phyloP scores from a whole-genome alignment of 1,140 invertebrate genomes.

The Eriosoma lanigerum region DNA sequence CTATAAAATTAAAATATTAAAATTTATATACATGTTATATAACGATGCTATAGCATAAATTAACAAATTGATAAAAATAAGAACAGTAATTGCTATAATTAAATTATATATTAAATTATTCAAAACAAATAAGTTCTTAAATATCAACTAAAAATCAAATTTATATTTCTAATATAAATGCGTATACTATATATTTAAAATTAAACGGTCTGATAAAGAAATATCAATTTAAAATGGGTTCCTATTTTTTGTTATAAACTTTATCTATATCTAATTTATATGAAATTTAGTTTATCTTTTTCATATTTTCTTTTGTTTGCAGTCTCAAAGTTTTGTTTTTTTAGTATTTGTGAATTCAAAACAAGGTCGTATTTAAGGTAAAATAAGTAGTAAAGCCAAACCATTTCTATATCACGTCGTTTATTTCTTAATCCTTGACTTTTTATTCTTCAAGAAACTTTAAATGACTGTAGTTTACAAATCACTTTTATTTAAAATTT shows the following conservation, averaged over 20 bases:
- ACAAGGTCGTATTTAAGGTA: not conserved
- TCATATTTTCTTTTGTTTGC: not conserved
- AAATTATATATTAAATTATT: not conserved
- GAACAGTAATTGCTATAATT: not conserved
- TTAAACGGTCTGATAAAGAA: no score
- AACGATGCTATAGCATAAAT: no score
- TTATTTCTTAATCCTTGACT: not conserved
- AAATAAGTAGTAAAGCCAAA: not conserved
- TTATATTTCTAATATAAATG: no score
- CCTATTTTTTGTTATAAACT: no score
- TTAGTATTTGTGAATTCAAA: not conserved
- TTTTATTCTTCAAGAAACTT: not conserved
- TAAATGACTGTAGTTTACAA: not conserved
- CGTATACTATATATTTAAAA: no score
- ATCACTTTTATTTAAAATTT: not conserved
- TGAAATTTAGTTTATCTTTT: no score
- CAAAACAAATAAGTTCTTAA: no score
- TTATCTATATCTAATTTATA: no score
- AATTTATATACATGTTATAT: no score
- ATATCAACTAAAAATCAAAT: no score
- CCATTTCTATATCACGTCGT: not conserved
- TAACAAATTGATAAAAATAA: no score
- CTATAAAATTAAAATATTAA: no score
- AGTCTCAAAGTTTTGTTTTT: not conserved
- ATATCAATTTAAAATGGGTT: not conserved